Base-by-base conservation (phyloP, 1,140 invertebrate species). In the Marisa cornuarietis region DNA sequence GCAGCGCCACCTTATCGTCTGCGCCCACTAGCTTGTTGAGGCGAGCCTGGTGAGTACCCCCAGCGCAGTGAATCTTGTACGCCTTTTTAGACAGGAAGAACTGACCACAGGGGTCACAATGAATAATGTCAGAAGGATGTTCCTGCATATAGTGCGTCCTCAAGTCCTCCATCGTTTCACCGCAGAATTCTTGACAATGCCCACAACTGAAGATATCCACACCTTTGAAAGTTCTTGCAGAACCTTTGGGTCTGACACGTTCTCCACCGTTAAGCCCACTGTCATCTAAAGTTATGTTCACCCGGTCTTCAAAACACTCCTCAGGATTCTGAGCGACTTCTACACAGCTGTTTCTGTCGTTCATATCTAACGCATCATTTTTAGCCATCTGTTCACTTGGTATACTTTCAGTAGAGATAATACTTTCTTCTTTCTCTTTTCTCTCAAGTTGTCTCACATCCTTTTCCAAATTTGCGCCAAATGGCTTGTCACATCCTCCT, bases 31-130 rank as follows among this genome's bases (percentile, higher is more conserved):
- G 77, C 69, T 78, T 79, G 42, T 77, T 76, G 58, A 87, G 79
- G 73, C 85, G 85, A 54, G 75, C 71, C 77, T 87, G 86, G 78
- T 88, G 87, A 42, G 79, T 79, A 20, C 81, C 79, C 16, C 86
- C 86, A 20, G 83, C 79, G 63, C 84, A 85, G 76, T 88, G 87
- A 61, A 86, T 81, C 69, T 85, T 87, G 52, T 83, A 82, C 9
- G 86, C 85, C 79, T 82, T 76, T 18, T 9, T 31, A 18, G 82
- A 85, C 42, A 88, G 78, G 71, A 90, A 88, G 10, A 85, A 82
- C n/a, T 85, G 73, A 72, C 86, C 83, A 79, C 86, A 89, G 6
- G 85, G 75, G n/a, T 88, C 83, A 82, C 87, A 89, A 13, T 82
- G 78, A 26, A 85, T 80, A 13, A 88, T 82, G 24, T 87, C 68